Base-by-base conservation (phyloP, 2,888 invertebrate genomes). In the Seira musarum region DNA sequence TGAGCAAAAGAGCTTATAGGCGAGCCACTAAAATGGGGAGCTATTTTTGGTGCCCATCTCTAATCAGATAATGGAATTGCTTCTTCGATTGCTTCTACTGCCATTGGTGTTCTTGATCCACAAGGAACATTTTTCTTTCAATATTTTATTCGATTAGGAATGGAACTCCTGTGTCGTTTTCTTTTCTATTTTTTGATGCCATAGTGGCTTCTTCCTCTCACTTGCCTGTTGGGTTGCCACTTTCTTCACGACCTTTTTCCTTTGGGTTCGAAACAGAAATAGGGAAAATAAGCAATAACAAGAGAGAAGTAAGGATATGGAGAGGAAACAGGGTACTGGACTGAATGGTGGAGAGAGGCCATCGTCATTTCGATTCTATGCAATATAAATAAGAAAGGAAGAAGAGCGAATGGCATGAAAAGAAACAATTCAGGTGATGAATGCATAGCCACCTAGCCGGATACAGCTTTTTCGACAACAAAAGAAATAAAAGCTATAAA, bases 41-140 rank as follows among this genome's bases (percentile, higher is more conserved):
- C 80, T 74, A 70, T 80, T 74, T 72, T 80, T 74, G 49, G 69
- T 80, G 74, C 65, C 80, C 80, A 80, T 80, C 80, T 80, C 80
- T 73, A 80, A 73, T 80, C 74, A 80, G 80, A 80, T 74, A 80
- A 80, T 80, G 80, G 74, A 73, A 80, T 80, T 65, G 74, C 63
- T 80, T 68, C 73, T 74, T 80, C 69, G 74, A 74, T 80, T 80
- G 70, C 80, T 65, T 79, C 57, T 66, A 24, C 75, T 49, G n/a
- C 21, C 35, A 63, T 22, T 57, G 46, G 49, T 49, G 15, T n/a
- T n/a, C 13, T n/a, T 8, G 49, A 49, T n/a, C 49, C 49, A 49
- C 2, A 30, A 30, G 15, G 49, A 13, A 49, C 21, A 10, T 60
- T 70, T 53, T n/a, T 53, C 53, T 35, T 46, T 57, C 10, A 61